A percentile compares a stretch with the other conserved stretches of the same genome.
These are phyloP conservation scores for Cephonodes hylas DNA, from an alignment of 2,888 invertebrate genomes.

Conservation along the genomic window DNA sequence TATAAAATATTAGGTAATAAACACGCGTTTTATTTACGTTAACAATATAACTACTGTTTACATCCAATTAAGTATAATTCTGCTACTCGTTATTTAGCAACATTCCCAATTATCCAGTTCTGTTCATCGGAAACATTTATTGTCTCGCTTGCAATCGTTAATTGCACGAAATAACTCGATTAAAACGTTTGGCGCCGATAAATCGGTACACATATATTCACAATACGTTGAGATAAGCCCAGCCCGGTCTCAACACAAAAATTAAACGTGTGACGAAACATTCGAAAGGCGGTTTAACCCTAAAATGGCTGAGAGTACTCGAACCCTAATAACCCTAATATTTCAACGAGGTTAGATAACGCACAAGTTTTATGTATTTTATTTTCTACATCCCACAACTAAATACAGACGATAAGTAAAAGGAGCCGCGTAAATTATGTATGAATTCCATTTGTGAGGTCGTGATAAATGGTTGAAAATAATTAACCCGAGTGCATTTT, in stretches of 20 bases:
- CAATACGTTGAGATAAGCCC: slow-evolving; percentile 41
- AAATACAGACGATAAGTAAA: slow-evolving; percentile 5
- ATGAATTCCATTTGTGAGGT: slow-evolving; percentile 7
- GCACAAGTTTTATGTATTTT: slow-evolving; percentile 5
- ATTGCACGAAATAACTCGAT: slow-evolving; percentile 46
- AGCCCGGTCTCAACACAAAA: slow-evolving; percentile 21
- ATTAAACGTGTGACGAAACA: slow-evolving; percentile 26
- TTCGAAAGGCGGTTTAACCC: slow-evolving; percentile 38
- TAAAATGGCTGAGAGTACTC: slow-evolving; percentile 52
- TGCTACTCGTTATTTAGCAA: slow-evolving; percentile 31
- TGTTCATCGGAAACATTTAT: slow-evolving; percentile 58
- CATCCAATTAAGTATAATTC: slow-evolving; percentile 35
- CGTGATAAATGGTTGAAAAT: neutral
- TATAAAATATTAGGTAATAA: neutral
- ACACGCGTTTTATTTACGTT: neutral
- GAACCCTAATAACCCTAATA: slow-evolving; percentile 40
- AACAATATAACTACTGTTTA: slow-evolving; percentile 18
- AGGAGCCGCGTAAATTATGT: slow-evolving; percentile 8
- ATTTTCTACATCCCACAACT: slow-evolving; percentile 5
- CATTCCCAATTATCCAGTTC: slow-evolving; percentile 47
- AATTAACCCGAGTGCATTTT: neutral
- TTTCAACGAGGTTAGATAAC: slow-evolving; percentile 29
- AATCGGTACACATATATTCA: slow-evolving; percentile 40
- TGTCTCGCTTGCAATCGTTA: slow-evolving; percentile 54
- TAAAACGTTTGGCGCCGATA: slow-evolving; percentile 37